phyloP scores from a whole-genome alignment of 2,113 vertebrate genomes.

The Chlamydotis undulata region DNA sequence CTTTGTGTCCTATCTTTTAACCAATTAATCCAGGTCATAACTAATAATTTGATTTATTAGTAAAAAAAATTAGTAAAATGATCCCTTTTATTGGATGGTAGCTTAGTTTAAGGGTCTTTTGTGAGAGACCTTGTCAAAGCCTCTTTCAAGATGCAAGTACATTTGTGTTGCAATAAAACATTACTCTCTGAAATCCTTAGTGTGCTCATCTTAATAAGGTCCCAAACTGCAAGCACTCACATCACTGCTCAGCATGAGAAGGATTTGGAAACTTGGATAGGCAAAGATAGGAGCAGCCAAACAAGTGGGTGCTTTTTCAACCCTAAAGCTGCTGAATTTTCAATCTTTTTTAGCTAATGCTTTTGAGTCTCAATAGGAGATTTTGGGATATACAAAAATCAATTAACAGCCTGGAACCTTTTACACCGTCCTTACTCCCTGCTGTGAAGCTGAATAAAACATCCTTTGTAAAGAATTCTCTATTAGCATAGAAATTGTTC shows the following conservation, averaged over 20 bases:
- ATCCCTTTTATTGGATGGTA: background rate
- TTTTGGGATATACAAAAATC: constrained; percentile 35
- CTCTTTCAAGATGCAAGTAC: background rate
- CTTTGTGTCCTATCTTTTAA: background rate
- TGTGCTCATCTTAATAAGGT: background rate
- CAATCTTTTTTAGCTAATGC: background rate
- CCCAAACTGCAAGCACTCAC: background rate
- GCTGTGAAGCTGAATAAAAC: constrained; percentile 33
- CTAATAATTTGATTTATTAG: background rate
- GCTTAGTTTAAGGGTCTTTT: background rate
- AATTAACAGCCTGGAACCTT: constrained; percentile 33
- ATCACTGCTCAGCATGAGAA: background rate
- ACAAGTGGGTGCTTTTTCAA: background rate
- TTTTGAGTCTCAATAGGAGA: background rate
- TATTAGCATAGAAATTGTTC: constrained; percentile 34
- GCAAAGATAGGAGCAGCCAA: background rate
- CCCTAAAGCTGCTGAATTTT: background rate
- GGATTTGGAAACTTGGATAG: background rate
- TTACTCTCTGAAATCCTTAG: background rate
- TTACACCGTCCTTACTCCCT: background rate
- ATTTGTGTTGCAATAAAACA: background rate
- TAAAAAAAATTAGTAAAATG: background rate
- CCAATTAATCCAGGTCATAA: background rate
- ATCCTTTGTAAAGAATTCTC: background rate
- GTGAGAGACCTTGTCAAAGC: background rate